phyloP scores from a whole-genome alignment of 2,888 invertebrate genomes.

The Leptopilina drosophilae region DNA sequence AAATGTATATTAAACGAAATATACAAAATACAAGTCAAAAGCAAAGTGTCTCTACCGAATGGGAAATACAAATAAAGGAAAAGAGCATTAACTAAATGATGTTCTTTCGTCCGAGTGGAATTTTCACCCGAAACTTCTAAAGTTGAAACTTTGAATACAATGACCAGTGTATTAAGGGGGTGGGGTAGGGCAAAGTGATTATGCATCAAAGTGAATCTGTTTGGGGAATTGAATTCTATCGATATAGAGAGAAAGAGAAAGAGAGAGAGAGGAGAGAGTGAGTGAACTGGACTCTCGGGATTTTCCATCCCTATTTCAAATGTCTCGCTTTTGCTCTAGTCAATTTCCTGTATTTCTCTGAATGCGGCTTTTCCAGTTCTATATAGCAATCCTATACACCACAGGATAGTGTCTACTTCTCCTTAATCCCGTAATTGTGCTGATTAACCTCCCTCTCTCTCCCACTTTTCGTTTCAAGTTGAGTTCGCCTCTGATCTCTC shows the following conservation, averaged over 20 bases:
- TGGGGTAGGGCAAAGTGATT: constrained; percentile 59
- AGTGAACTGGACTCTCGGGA: constrained; percentile 25
- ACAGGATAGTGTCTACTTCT: constrained; percentile 52
- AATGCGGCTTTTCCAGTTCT: constrained; percentile 25
- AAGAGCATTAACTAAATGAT: neutral
- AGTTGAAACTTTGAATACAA: constrained; percentile 11
- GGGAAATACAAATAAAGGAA: too few species aligned
- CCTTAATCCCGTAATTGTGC: constrained; percentile 61
- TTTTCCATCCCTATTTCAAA: neutral
- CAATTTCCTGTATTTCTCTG: constrained; percentile 32
- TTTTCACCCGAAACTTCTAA: neutral
- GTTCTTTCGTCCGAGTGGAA: neutral
- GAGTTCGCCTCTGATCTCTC: constrained; percentile 32
- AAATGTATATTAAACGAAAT: too few species aligned
- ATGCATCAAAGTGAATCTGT: constrained; percentile 63
- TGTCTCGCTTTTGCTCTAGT: constrained; percentile 29
- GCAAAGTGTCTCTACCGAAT: too few species aligned
- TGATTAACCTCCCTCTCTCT: constrained; percentile 56
- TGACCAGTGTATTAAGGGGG: constrained; percentile 26
- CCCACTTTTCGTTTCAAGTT: neutral
- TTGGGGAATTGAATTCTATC: constrained; percentile 61
- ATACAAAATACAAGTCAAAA: too few species aligned
- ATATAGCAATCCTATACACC: constrained; percentile 32
- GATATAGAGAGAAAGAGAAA: constrained; percentile 51
- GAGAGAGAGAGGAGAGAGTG: too few species aligned